Evolutionary conservation across 1,140 invertebrate species (phyloP), one percentile per base, ranked within the genome.

Genomic region (Amyelois transitella): DNA sequence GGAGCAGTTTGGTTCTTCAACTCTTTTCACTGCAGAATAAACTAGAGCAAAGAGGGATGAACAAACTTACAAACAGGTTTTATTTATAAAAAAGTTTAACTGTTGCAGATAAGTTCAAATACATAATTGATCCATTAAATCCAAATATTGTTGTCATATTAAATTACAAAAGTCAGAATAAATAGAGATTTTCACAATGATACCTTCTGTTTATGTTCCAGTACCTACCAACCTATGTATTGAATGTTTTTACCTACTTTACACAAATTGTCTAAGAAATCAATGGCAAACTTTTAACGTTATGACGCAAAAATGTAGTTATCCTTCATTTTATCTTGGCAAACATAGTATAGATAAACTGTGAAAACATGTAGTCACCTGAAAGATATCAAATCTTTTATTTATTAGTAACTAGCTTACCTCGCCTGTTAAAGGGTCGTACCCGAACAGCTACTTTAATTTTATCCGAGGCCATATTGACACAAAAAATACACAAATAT

Each of bases 381-480:
- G 72, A 70, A 54, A 63, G 74, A 82, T 81, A 75, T 72, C 69
- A 72, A 80, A 79, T 81, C 72, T 69, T 85, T 78, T 84, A 84
- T 83, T 86, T 85, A 81, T 77, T 79, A 75, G 72, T 53, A 83
- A 84, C 75, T 72, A 88, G 89, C 92, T 91, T 92, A 98, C 97
- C 97, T 94, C 97, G 92, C 72, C 96, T 93, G 91, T 97, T 98
- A 89, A 98, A 96, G 79, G 97, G 97, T 87, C 97, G 93, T 79
- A 99, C 96, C 85, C 97, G 92, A 69, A 99, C 96, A 72, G 96
- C 97, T 66, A 99, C 97, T 92, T 97, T 97, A 79, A 99, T 97
- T 92, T 98, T 98, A 93, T 95, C 94, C 89, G 93, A 93, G 77
- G 94, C 91, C 94, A 95, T 95, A 84, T 86, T 89, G 61, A 76